These are phyloP conservation scores for Cariama cristata DNA, from an alignment of 2,113 vertebrate species.

Conservation along the genomic window DNA sequence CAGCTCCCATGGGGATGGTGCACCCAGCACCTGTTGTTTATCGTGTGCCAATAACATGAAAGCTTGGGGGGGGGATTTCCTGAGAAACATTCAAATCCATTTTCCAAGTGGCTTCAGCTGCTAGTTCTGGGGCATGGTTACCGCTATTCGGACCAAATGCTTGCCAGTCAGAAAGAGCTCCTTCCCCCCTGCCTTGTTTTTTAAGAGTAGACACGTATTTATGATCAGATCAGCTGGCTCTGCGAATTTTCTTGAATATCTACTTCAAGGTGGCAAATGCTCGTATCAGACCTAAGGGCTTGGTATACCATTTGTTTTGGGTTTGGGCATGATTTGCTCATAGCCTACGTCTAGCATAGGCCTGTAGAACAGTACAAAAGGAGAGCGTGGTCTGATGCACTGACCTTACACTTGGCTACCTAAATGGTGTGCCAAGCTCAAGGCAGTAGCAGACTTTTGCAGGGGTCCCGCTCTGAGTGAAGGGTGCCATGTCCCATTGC, in stretches of 20 bases:
- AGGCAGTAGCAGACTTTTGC: background rate
- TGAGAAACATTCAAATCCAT: background rate
- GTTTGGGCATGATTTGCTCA: background rate
- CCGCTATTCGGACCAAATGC: background rate
- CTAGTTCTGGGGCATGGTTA: background rate
- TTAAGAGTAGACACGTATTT: background rate
- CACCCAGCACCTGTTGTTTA: constrained; percentile 54
- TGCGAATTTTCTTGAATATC: background rate
- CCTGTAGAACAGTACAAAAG: background rate
- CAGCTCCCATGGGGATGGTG: background rate
- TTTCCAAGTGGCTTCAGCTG: constrained; percentile 34
- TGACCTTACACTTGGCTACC: background rate
- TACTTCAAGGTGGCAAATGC: background rate
- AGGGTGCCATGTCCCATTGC: fast-evolving
- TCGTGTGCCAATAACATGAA: background rate
- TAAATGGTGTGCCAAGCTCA: background rate
- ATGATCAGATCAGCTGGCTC: background rate
- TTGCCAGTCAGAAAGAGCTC: background rate
- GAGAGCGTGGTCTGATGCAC: fast-evolving
- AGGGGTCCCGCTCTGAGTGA: background rate
- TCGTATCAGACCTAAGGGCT: background rate
- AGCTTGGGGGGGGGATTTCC: background rate
- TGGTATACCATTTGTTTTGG: background rate
- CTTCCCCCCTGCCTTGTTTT: too few relatives aligned
- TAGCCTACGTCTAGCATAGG: background rate